Evolutionary conservation across 2,888 invertebrate species (phyloP).

Genomic region (Tetheella fluctuosa): DNA sequence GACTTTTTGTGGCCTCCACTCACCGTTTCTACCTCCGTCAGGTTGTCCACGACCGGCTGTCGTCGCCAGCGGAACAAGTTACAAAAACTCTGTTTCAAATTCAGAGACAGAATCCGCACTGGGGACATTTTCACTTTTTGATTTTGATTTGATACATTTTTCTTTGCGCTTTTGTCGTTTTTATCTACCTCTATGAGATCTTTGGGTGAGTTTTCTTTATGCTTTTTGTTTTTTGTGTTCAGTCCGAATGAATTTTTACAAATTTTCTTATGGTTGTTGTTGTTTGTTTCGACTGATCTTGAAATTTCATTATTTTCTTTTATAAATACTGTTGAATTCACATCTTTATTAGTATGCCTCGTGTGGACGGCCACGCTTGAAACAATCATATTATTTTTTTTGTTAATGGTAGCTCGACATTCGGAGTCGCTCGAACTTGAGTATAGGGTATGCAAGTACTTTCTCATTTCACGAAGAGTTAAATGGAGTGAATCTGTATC

Average conservation of each 20-base stretch:
- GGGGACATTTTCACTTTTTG: slow-evolving; percentile 86
- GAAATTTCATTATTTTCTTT: slow-evolving; percentile 66
- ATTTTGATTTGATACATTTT: slow-evolving; percentile 57
- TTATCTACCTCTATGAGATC: slow-evolving; percentile 70
- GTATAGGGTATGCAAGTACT: slow-evolving; percentile 92
- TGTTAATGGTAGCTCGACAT: slow-evolving; percentile 74
- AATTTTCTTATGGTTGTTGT: slow-evolving; percentile 77
- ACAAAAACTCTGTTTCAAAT: slow-evolving; percentile 93
- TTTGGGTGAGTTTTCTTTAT: slow-evolving; percentile 69
- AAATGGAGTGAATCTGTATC: slow-evolving; percentile 90
- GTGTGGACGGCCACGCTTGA: slow-evolving; percentile 71
- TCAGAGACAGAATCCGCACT: slow-evolving; percentile 87
- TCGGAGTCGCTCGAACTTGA: slow-evolving; percentile 89
- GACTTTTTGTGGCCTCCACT: slow-evolving; percentile 52
- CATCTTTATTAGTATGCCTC: slow-evolving; percentile 62
- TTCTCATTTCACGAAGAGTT: slow-evolving; percentile 93
- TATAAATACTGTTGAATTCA: slow-evolving; percentile 54
- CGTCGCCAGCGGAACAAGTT: slow-evolving; percentile 90
- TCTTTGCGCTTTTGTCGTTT: slow-evolving; percentile 68
- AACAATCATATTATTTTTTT: slow-evolving; percentile 76
- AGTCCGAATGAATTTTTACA: slow-evolving; percentile 84
- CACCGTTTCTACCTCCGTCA: slow-evolving; percentile 56
- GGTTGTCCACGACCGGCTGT: slow-evolving; percentile 51
- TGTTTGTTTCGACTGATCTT: slow-evolving; percentile 69
- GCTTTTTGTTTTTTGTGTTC: slow-evolving; percentile 86